Evolutionary conservation across 2,888 invertebrate species (phyloP).

Genomic region (Balanococcus diminutus): DNA sequence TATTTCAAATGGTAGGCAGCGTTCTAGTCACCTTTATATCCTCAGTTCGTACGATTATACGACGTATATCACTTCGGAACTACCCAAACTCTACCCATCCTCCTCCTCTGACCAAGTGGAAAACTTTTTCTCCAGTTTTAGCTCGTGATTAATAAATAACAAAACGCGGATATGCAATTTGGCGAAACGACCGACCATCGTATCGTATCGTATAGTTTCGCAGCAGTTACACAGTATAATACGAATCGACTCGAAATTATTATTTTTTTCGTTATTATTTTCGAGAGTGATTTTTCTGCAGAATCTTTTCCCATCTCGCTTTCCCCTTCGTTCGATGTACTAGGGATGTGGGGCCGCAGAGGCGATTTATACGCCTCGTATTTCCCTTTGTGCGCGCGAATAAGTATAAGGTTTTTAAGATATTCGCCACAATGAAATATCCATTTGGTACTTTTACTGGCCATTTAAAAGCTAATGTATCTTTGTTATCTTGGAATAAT

Average conservation of each 20-base stretch:
- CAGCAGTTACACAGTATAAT: background rate
- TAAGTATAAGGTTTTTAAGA: background rate
- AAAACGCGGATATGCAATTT: background rate
- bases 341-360: background rate
- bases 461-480: slow-evolving; percentile 52
- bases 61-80: no score
- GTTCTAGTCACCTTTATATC: no score
- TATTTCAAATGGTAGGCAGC: no score
- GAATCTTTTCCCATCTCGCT: background rate
- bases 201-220: no score
- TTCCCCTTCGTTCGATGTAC: background rate
- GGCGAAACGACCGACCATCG: background rate
- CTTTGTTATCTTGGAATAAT: slow-evolving; percentile 49
- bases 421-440: slow-evolving; percentile 45
- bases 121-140: background rate
- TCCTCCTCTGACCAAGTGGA: no score
- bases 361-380: background rate
- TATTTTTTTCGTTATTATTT: background rate
- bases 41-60: no score
- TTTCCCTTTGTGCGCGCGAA: background rate
- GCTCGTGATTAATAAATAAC: background rate
- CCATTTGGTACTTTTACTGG: slow-evolving; percentile 46
- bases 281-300: background rate
- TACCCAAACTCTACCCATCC: no score
- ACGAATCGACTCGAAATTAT: slow-evolving; percentile 3